These are phyloP conservation scores for Daktulosphaira vitifoliae DNA, from an alignment of 1,140 invertebrate genomes.

Conservation along the genomic window DNA sequence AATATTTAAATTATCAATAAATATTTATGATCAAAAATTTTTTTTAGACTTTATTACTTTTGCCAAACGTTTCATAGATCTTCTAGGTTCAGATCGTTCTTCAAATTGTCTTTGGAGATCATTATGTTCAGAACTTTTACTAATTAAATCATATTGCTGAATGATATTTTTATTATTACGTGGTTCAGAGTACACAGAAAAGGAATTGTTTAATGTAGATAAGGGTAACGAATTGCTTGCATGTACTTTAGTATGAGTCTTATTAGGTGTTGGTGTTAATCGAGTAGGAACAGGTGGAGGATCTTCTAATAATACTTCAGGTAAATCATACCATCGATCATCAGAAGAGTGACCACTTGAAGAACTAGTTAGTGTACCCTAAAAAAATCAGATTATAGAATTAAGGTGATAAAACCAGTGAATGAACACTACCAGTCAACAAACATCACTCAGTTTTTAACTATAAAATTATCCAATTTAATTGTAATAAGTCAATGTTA, in stretches of 20 bases:
- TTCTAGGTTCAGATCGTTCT: conserved; percentile 19
- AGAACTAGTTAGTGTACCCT: conserved; percentile 53
- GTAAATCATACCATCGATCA: conserved; percentile 57
- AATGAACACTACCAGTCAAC: too few relatives aligned
- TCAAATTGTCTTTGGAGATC: conserved; percentile 42
- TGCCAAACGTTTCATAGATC: conserved; percentile 27
- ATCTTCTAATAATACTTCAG: conserved; percentile 43
- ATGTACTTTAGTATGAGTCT: conserved; percentile 40
- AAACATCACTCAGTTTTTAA: too few relatives aligned
- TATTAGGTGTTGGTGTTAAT: conserved; percentile 35
- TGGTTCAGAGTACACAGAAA: conserved; percentile 37
- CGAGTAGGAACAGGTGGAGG: conserved; percentile 48
- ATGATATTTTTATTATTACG: conserved; percentile 15
- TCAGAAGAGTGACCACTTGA: conserved; percentile 59
- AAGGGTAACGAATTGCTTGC: conserved; percentile 45
- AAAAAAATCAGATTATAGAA: too few relatives aligned
- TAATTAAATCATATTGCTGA: conserved; percentile 34
- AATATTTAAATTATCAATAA: too few relatives aligned
- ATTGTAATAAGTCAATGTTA: not conserved
- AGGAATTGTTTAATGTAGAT: conserved; percentile 43
- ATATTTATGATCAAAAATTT: too few relatives aligned
- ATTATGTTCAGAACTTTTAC: conserved; percentile 22
- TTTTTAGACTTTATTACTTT: too few relatives aligned
- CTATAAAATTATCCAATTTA: too few relatives aligned
- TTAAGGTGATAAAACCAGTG: too few relatives aligned